Conservation (phyloP, 2,113 vertebrate genomes). For the Fulica atra region DNA sequence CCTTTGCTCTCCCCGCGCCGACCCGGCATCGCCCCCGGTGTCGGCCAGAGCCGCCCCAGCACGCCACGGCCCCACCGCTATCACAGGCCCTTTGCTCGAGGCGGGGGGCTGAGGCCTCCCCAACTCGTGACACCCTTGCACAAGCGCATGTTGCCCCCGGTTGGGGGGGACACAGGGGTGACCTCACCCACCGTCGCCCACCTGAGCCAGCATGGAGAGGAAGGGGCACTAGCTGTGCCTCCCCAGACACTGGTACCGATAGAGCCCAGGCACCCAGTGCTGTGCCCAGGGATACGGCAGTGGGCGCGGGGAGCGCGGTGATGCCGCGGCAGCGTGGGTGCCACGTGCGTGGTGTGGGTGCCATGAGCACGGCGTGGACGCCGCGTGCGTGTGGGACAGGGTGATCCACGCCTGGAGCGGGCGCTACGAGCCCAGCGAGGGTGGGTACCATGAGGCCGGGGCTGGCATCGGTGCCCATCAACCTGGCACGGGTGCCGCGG, state of each 20-base stretch:
- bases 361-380: not conserved
- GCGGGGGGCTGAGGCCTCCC: not conserved
- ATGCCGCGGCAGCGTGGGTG: not conserved
- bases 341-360: accelerated
- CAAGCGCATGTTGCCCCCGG: not conserved
- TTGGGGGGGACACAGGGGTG: not conserved
- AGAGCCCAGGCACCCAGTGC: not conserved
- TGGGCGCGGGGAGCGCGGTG: not conserved
- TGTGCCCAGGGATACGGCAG: too few relatives aligned
- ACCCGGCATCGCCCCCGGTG: not conserved
- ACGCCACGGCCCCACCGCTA: not conserved
- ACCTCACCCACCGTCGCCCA: not conserved
- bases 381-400: not conserved
- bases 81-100: not conserved
- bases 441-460: too few relatives aligned
- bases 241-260: too few relatives aligned
- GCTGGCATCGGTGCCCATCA: not conserved
- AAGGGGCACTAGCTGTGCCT: too few relatives aligned
- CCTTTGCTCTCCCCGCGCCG: not conserved
- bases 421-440: not conserved
- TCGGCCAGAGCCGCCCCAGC: not conserved
- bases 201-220: not conserved
- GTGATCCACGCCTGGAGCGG: too few relatives aligned
- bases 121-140: slow-evolving; percentile 24
- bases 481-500: not conserved